Evolutionary conservation across 2,888 invertebrate genomes (phyloP), one percentile per base, ranked within the genome.

Genomic region (Brenthis ino): DNA sequence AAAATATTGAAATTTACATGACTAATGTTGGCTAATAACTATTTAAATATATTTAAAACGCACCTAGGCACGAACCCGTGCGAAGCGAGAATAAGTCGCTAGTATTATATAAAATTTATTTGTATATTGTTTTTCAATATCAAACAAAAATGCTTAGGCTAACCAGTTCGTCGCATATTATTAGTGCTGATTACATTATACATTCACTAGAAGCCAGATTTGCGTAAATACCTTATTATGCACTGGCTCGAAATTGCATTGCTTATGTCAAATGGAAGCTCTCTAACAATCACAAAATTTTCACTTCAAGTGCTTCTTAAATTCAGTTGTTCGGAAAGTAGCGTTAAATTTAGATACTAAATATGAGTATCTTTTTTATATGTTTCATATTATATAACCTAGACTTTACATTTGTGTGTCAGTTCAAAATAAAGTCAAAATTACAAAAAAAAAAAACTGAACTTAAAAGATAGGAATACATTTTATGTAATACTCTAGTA

Each of bases 191-290:
- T 90, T 89, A 85, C 88, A 89, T 90, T 89, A 89, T 84, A 84
- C 82, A 89, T 90, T 91, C 89, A 90, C 86, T 84, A 85, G 82
- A 80, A 84, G 80, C 79, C 80, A 84, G 85, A 87, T 88, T 88
- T 86, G 84, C 82, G 65, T 71, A 69, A 69, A 73, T 69, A 68
- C 64, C 64, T 72, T 68, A 73, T 73, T 71, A 73, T 65, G 68
- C 85, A 80, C 80, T 79, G 75, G 64, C 65, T 60, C 61, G 79
- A 83, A 85, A 83, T 83, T 74, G 71, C 73, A 74, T 56, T 51
- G 64, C 70, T 66, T 68, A 55, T 65, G 67, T 69, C 67, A 65
- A 69, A 63, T 63, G 51, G 43, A 61, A 67, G 48, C 67, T 58
- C 61, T 61, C 70, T 64, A 60, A 64, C 50, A 58, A 55, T 60